Percentiles rank a stretch among this genome's conserved stretches.
These are phyloP conservation scores for Pampus argenteus DNA, from an alignment of 2,797 vertebrate genomes.

Conservation along the genomic window DNA sequence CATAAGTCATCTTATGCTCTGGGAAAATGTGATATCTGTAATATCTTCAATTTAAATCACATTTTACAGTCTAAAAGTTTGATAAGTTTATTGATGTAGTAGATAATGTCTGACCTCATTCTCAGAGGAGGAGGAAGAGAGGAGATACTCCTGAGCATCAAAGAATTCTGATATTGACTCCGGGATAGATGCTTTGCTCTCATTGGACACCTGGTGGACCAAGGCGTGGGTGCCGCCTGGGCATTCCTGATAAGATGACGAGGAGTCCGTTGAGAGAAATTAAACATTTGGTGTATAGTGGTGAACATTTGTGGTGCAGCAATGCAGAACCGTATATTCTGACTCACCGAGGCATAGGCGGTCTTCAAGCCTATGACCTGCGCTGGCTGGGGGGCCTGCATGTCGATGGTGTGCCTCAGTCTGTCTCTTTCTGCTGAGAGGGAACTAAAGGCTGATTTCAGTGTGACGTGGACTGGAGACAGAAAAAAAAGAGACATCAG, in stretches of 20 bases:
- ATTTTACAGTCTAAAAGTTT: neutral
- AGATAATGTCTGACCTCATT: slow-evolving; percentile 89
- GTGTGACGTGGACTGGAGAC: slow-evolving; percentile 88
- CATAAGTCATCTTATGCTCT: neutral
- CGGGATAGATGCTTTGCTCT: slow-evolving; percentile 91
- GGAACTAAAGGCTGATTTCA: slow-evolving; percentile 91
- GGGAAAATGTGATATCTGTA: neutral
- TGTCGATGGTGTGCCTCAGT: slow-evolving; percentile 89
- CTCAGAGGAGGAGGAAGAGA: slow-evolving; percentile 98
- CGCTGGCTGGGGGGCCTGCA: slow-evolving; percentile 83
- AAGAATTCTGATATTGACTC: slow-evolving; percentile 97
- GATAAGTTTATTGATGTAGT: neutral
- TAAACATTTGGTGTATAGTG: neutral
- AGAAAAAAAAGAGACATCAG: slow-evolving; percentile 18
- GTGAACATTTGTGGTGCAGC: neutral
- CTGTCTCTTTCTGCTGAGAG: slow-evolving; percentile 89
- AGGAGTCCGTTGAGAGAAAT: slow-evolving; percentile 11
- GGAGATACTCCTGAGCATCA: slow-evolving; percentile 95
- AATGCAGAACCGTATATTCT: neutral
- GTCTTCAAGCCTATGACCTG: slow-evolving; percentile 91
- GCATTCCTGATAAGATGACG: slow-evolving; percentile 83
- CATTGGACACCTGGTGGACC: slow-evolving; percentile 93
- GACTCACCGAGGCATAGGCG: slow-evolving; percentile 84
- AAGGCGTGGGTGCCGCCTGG: slow-evolving; percentile 83
- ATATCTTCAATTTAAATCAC: neutral